phyloP scores from a whole-genome alignment of 2,113 vertebrate species.

The Cromileptes altivelis region DNA sequence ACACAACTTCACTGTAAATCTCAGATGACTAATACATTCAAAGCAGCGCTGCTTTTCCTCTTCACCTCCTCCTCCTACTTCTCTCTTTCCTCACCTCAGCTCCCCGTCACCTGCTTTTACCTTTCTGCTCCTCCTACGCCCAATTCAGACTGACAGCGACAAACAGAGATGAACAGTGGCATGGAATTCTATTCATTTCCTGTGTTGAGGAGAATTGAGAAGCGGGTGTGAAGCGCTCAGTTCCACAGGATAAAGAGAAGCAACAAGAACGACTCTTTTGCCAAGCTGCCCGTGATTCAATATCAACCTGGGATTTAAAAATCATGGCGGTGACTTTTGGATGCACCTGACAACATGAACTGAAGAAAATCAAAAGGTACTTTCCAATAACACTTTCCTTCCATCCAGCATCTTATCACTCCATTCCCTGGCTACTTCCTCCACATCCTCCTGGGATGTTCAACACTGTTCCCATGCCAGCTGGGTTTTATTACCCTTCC shows the following conservation, averaged over 20 bases:
- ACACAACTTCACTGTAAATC: conserved; percentile 13
- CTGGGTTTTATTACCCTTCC: background rate
- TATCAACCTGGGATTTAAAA: background rate
- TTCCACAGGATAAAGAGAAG: background rate
- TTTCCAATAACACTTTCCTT: background rate
- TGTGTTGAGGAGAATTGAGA: background rate
- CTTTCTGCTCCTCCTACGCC: conserved; percentile 28
- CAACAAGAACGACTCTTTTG: no score
- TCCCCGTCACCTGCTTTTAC: conserved; percentile 35
- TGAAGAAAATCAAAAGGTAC: background rate
- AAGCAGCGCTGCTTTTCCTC: background rate
- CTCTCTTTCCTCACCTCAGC: conserved; percentile 3
- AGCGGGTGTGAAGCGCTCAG: background rate
- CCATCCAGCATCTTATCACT: background rate
- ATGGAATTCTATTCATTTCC: conserved; percentile 13
- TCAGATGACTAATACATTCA: conserved; percentile 52
- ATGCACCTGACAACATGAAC: background rate
- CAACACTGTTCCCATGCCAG: background rate
- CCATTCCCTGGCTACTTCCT: background rate
- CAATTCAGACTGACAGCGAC: conserved; percentile 40
- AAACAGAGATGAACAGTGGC: conserved; percentile 19
- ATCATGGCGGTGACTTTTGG: background rate
- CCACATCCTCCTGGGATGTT: background rate
- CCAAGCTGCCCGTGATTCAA: no score
- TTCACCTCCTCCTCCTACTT: conserved; percentile 8